Evolutionary conservation across 2,888 invertebrate species (phyloP).

Genomic region (Therioaphis trifolii): DNA sequence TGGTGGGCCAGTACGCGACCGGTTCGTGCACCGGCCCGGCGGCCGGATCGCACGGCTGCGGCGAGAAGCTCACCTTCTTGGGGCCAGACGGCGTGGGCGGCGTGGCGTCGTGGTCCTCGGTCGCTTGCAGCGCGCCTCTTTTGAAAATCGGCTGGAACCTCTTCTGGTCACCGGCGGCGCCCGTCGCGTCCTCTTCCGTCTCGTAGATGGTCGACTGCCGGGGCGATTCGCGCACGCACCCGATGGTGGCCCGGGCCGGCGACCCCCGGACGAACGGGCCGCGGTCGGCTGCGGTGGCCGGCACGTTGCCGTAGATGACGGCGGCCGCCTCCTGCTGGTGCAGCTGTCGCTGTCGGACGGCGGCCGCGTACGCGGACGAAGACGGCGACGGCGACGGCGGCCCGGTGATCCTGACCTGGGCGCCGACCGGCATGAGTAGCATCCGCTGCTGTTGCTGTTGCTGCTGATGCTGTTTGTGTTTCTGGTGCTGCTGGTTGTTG

Average conservation of each 20-base stretch:
- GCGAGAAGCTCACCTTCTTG: slow-evolving; percentile 66
- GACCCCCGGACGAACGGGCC: slow-evolving; percentile 43
- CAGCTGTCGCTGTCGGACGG: slow-evolving; percentile 2
- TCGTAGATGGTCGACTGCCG: slow-evolving; percentile 64
- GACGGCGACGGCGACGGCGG: slow-evolving; percentile 63
- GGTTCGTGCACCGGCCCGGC: slow-evolving; percentile 43
- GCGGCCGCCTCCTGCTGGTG: slow-evolving; percentile 16
- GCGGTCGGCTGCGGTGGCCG: not conserved
- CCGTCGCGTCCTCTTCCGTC: slow-evolving; percentile 62
- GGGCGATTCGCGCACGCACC: slow-evolving; percentile 58
- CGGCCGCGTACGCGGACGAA: slow-evolving; percentile 62
- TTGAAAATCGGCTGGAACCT: slow-evolving; percentile 65
- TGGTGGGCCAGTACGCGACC: slow-evolving; percentile 65
- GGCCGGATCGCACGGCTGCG: slow-evolving; percentile 59
- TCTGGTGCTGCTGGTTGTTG: slow-evolving; percentile 29
- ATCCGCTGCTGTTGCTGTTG: slow-evolving; percentile 8
- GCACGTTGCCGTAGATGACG: slow-evolving; percentile 36
- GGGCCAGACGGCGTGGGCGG: slow-evolving; percentile 62
- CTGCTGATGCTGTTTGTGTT: not conserved
- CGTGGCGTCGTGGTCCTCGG: slow-evolving; percentile 39
- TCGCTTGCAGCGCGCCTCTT: slow-evolving; percentile 63
- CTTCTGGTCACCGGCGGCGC: slow-evolving; percentile 42
- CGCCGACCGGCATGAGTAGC: slow-evolving; percentile 67
- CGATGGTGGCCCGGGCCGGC: slow-evolving; percentile 52
- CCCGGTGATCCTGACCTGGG: slow-evolving; percentile 67